Percentiles rank a stretch among this genome's conserved stretches.
phyloP scores from a whole-genome alignment of 2,113 vertebrate species.

The Isichthys henryi region DNA sequence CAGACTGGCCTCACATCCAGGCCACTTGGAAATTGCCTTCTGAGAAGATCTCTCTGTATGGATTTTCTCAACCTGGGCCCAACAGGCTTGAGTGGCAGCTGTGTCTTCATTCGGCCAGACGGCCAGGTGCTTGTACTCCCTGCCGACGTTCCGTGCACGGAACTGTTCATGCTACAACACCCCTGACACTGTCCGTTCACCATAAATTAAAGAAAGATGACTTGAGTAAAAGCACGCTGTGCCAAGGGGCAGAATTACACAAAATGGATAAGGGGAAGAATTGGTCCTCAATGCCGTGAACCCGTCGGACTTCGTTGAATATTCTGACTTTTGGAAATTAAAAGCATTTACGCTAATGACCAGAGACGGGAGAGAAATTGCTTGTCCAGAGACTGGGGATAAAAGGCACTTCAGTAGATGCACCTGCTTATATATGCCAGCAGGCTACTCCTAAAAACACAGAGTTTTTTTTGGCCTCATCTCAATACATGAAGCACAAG shows the following conservation, averaged over 20 bases:
- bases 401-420: not conserved
- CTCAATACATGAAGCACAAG: not conserved
- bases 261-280: not conserved
- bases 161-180: not conserved
- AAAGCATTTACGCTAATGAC: not conserved
- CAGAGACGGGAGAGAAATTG: not conserved
- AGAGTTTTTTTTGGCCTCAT: not conserved
- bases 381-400: not conserved
- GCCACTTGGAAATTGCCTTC: conserved; percentile 26
- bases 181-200: not conserved
- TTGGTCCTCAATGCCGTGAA: not conserved
- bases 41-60: conserved; percentile 1
- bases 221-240: not conserved
- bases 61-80: not conserved
- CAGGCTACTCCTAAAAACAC: not conserved
- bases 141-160: not conserved
- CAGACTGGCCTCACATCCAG: conserved; percentile 14
- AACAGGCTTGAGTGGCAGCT: not conserved
- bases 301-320: not conserved
- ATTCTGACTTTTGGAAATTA: conserved; percentile 1
- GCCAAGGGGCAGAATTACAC: not conserved
- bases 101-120: not conserved
- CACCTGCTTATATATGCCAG: not conserved
- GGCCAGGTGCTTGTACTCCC: not conserved
- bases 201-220: not conserved